Evolutionary conservation across 2,113 vertebrate genomes (phyloP).

Genomic region (Python bivittatus): DNA sequence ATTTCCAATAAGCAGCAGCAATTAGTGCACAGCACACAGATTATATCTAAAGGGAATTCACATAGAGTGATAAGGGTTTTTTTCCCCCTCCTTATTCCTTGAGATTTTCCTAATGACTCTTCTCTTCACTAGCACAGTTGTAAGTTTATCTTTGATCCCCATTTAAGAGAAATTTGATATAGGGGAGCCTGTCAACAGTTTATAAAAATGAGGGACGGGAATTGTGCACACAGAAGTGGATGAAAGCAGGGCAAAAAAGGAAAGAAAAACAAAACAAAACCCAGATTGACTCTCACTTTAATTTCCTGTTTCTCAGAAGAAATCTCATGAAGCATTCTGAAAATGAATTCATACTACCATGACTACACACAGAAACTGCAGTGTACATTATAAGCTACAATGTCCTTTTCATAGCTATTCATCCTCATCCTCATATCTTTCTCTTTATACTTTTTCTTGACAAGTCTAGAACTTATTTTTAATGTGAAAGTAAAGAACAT

Average conservation of each 20-base stretch:
- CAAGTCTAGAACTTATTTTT: not conserved
- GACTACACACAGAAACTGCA: not conserved
- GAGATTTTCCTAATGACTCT: not conserved
- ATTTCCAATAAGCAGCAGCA: not conserved
- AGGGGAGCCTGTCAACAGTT: not conserved
- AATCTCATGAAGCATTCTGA: not conserved
- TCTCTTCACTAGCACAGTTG: not conserved
- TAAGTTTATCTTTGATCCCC: not conserved
- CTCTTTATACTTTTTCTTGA: not conserved
- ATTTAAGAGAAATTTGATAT: not conserved
- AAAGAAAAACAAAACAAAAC: not conserved
- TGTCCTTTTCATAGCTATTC: not conserved
- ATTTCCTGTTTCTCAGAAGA: not conserved
- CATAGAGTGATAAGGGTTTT: not conserved
- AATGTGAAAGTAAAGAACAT: not conserved
- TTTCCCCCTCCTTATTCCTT: not conserved
- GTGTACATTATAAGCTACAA: not conserved
- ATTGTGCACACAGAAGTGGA: not conserved
- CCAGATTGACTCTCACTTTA: not conserved
- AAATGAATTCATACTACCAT: not conserved
- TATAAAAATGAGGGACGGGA: not conserved
- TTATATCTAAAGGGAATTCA: not conserved
- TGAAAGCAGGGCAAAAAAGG: not conserved
- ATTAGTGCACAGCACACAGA: not conserved
- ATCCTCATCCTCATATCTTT: not conserved